Evolutionary conservation across 2,797 vertebrate genomes (phyloP).

Genomic region (Apodemus agrarius): DNA sequence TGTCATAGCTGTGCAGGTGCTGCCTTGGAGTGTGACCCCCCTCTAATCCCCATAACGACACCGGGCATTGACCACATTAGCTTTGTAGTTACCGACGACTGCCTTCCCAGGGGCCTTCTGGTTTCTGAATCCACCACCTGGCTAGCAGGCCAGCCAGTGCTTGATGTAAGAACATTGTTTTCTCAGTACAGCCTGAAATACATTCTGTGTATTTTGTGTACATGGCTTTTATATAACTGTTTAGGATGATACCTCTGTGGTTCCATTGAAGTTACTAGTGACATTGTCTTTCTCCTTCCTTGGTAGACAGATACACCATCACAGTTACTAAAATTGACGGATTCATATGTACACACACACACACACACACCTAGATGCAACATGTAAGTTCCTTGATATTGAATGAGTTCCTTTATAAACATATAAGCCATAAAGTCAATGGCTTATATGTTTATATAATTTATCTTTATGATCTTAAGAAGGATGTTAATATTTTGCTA

Average conservation of each 20-base stretch:
- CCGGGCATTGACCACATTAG: constrained; percentile 69
- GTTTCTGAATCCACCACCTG: constrained; percentile 53
- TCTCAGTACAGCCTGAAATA: constrained; percentile 30
- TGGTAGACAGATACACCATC: not conserved
- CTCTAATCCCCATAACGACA: constrained; percentile 86
- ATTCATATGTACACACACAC: not conserved
- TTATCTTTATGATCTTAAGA: not conserved
- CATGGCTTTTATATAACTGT: not conserved
- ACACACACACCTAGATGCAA: too few species aligned
- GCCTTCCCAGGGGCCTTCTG: constrained; percentile 70
- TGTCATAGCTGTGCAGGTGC: constrained; percentile 87
- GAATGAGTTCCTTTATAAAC: not conserved
- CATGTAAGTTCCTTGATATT: not conserved
- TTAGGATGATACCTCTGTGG: not conserved
- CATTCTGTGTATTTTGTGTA: constrained; percentile 25
- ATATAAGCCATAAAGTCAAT: too few species aligned
- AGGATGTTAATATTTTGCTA: not conserved
- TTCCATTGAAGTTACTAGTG: not conserved
- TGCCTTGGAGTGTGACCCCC: constrained; percentile 85
- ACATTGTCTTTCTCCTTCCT: not conserved
- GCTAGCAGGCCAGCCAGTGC: not conserved
- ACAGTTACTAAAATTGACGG: not conserved
- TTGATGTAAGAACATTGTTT: constrained; percentile 37
- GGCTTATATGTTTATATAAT: not conserved
- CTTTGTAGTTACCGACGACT: constrained; percentile 84